Conservation (phyloP, 2,797 vertebrate genomes). For the Acanthiza pusilla region DNA sequence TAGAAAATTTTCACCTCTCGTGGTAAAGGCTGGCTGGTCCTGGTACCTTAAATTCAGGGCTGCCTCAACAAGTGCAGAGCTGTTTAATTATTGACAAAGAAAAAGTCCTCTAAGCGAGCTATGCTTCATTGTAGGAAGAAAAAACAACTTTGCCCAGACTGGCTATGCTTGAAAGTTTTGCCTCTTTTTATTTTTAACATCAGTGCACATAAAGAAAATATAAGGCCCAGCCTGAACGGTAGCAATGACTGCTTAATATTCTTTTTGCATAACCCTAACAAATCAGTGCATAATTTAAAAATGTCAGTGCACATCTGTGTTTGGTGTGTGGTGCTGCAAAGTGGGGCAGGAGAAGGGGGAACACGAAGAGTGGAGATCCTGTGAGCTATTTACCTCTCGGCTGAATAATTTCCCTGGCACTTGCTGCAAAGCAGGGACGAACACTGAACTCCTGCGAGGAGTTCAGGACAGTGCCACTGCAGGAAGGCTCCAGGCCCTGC, state of each 20-base stretch:
- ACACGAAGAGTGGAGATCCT: not conserved
- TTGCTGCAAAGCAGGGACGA: not conserved
- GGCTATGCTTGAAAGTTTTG: not conserved
- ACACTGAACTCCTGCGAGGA: not conserved
- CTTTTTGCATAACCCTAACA: conserved; percentile 25
- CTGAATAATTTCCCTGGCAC: not conserved
- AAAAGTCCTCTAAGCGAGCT: not conserved
- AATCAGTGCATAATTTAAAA: conserved; percentile 37
- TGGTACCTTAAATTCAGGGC: not conserved
- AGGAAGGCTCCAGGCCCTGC: not conserved
- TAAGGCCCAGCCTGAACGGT: not conserved
- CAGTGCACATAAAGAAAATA: not conserved
- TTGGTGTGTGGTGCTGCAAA: not conserved
- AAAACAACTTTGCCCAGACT: not conserved
- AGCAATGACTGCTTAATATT: conserved; percentile 16
- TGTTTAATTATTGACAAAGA: conserved; percentile 40
- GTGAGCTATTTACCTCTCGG: not conserved
- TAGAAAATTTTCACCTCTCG: not conserved
- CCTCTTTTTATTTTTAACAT: not conserved
- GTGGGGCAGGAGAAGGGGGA: not conserved
- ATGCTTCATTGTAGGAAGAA: not conserved
- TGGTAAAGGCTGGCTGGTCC: conserved; percentile 14
- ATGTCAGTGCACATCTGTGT: conserved; percentile 52
- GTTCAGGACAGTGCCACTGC: not conserved
- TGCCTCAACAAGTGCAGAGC: not conserved